Percentiles rank a stretch among this genome's conserved stretches.
phyloP scores from a whole-genome alignment of 1,140 invertebrate species.

The Cyclina sinensis region DNA sequence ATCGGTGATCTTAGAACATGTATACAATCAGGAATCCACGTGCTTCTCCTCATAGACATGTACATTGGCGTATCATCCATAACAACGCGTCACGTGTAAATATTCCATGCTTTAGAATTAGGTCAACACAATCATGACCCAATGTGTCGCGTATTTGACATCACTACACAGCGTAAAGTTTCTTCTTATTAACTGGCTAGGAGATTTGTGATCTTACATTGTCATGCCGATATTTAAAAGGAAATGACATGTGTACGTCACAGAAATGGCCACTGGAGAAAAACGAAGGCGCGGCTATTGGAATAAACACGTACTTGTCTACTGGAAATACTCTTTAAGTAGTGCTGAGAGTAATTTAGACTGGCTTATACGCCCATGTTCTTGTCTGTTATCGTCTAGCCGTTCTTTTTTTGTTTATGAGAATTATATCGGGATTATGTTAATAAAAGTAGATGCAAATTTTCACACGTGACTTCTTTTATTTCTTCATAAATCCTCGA shows the following conservation, averaged over 20 bases:
- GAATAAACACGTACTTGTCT: not conserved
- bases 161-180: too few relatives aligned
- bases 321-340: not conserved
- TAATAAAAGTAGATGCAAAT: constrained; percentile 3
- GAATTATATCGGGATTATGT: not conserved
- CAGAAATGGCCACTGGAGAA: not conserved
- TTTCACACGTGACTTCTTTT: not conserved
- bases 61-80: constrained; percentile 15
- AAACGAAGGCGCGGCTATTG: not conserved
- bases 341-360: not conserved
- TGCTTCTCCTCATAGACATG: constrained; percentile 2
- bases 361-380: constrained; percentile 14
- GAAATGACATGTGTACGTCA: not conserved
- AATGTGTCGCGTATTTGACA: too few relatives aligned
- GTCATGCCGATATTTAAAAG: not conserved
- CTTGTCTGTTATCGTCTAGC: not conserved
- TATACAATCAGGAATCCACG: constrained; percentile 19
- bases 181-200: too few relatives aligned
- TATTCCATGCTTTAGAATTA: not conserved
- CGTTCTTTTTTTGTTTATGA: not conserved
- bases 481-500: too few relatives aligned
- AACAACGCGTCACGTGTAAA: not conserved
- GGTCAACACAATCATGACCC: not conserved
- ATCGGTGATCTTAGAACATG: not conserved
- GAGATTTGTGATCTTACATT: not conserved